phyloP scores from a whole-genome alignment of 1,140 invertebrate species.

The Tetragnatha versicolor region DNA sequence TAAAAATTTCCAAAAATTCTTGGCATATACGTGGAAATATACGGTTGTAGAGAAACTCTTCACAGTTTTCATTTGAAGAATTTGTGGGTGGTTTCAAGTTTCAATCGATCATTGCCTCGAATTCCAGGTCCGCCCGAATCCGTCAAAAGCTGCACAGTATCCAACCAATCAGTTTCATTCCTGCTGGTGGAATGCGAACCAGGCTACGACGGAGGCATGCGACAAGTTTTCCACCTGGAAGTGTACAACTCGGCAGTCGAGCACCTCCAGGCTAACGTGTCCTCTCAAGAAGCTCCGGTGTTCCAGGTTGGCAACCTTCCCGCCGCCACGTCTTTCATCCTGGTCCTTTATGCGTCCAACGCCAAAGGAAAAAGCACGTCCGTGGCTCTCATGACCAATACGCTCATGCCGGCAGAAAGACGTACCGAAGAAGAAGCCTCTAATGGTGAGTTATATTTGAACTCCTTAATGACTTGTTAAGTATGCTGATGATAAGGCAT shows the following conservation, averaged over 20 bases:
- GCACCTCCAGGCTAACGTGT: constrained; percentile 54
- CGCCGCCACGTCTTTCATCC: constrained; percentile 50
- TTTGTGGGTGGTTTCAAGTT: too few relatives aligned
- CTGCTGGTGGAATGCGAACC: constrained; percentile 77
- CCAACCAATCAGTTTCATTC: constrained; percentile 84
- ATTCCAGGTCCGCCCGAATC: constrained; percentile 72
- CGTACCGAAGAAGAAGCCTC: constrained; percentile 29
- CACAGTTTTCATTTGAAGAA: too few relatives aligned
- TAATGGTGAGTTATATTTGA: too few relatives aligned
- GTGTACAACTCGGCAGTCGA: constrained; percentile 69
- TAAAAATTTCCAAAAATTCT: too few relatives aligned
- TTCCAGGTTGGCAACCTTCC: constrained; percentile 57
- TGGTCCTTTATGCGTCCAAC: constrained; percentile 58
- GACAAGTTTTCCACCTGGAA: constrained; percentile 82
- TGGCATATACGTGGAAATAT: too few relatives aligned
- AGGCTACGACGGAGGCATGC: constrained; percentile 80
- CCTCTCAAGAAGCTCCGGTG: constrained; percentile 52
- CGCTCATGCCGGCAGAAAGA: constrained; percentile 41
- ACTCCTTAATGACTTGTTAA: too few relatives aligned
- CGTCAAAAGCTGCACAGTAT: constrained; percentile 82
- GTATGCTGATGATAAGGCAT: too few relatives aligned
- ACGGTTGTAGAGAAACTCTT: too few relatives aligned
- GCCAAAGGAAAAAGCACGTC: constrained; percentile 57
- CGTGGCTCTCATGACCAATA: constrained; percentile 47
- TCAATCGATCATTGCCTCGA: too few relatives aligned